These are phyloP conservation scores for Nixonia krombeini DNA, from an alignment of 1,140 invertebrate genomes.

Conservation along the genomic window DNA sequence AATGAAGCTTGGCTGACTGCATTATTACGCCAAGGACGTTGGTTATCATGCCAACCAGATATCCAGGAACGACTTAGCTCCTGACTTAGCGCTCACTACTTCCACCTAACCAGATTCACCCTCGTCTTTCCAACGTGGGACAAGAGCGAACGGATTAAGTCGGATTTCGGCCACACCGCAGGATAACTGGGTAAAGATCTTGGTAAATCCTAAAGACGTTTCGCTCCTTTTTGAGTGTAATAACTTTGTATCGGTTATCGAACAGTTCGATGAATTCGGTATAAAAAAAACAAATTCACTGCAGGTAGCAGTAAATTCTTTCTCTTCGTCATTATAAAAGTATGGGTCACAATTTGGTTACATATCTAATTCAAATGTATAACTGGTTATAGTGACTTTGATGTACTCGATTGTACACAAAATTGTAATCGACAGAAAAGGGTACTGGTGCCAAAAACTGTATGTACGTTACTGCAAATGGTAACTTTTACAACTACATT, in stretches of 20 bases:
- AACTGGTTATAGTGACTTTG: too few relatives aligned
- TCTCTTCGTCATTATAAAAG: too few relatives aligned
- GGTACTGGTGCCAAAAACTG: too few relatives aligned
- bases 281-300: too few relatives aligned
- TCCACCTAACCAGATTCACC: conserved; percentile 1
- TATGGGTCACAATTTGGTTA: too few relatives aligned
- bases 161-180: conserved; percentile 21
- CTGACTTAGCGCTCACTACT: conserved; percentile 31
- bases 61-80: conserved; percentile 29
- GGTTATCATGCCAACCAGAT: conserved; percentile 35
- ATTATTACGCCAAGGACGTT: conserved; percentile 8
- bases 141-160: conserved; percentile 17
- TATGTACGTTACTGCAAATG: too few relatives aligned
- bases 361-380: too few relatives aligned
- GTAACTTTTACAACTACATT: too few relatives aligned
- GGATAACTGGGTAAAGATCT: conserved; percentile 2
- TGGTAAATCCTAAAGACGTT: conserved; percentile 2
- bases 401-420: too few relatives aligned
- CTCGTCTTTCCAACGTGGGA: conserved; percentile 13
- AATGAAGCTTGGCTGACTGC: not conserved
- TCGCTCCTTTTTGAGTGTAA: not conserved
- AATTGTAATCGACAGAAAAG: too few relatives aligned
- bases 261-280: not conserved
- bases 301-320: too few relatives aligned
- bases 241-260: too few relatives aligned